phyloP scores from a whole-genome alignment of 2,113 vertebrate genomes.

The Machaerirhynchus nigripectus region DNA sequence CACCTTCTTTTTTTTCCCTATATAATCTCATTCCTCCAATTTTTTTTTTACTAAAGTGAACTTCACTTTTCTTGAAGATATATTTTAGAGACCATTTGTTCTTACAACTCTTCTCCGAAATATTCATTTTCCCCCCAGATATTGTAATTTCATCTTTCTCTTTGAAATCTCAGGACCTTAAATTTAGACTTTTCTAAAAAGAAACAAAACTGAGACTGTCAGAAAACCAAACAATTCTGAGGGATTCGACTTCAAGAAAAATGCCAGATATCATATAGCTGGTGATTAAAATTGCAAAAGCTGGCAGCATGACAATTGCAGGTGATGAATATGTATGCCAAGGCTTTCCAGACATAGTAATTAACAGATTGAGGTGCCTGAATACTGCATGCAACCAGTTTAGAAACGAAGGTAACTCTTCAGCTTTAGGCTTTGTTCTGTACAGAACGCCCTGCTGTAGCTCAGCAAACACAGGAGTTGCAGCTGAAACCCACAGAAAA shows the following conservation, averaged over 20 bases:
- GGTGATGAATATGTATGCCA: constrained; percentile 59
- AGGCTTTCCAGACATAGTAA: constrained; percentile 42
- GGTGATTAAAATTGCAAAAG: constrained; percentile 40
- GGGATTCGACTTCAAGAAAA: constrained; percentile 26
- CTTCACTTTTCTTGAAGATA: neutral
- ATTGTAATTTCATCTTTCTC: neutral
- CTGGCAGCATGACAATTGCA: constrained; percentile 42
- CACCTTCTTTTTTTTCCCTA: neutral
- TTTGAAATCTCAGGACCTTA: neutral
- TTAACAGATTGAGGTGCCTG: constrained; percentile 42
- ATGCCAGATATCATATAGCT: neutral
- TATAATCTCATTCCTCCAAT: neutral
- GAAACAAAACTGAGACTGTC: neutral
- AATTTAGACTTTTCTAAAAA: neutral
- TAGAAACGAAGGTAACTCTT: constrained; percentile 3
- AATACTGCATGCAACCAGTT: constrained; percentile 19
- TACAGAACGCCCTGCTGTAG: neutral
- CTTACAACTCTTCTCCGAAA: neutral
- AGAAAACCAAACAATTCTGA: constrained; percentile 14
- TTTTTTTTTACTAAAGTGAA: neutral
- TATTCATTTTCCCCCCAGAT: fast-evolving
- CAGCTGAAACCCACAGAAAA: neutral
- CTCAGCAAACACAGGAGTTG: neutral
- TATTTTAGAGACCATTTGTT: neutral
- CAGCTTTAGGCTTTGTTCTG: neutral